Evolutionary conservation across 53 echinoderm and acorn worm genomes (phyloP).

Genomic region (Temnopleurus reevesii): DNA sequence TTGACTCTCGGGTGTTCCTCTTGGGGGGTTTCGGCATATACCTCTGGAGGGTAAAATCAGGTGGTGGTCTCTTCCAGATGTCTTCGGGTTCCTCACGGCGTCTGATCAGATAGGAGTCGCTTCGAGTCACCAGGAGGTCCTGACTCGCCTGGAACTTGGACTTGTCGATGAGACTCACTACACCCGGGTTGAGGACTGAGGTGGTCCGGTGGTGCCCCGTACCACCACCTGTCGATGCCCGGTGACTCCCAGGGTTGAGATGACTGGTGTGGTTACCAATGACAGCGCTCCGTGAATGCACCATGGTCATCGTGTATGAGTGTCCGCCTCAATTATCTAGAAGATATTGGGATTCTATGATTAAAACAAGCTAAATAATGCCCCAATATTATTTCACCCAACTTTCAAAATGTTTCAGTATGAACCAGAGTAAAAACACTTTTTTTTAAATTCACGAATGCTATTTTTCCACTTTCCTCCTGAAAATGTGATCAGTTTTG

Average conservation of each 20-base stretch:
- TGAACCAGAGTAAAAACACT: too few relatives aligned
- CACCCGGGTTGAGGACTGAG: neutral
- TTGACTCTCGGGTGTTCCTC: constrained; percentile 84
- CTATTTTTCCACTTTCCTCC: too few relatives aligned
- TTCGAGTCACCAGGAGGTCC: constrained; percentile 76
- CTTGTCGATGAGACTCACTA: constrained; percentile 22
- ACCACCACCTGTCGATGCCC: neutral
- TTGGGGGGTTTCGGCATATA: constrained; percentile 93
- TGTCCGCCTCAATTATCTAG: too few relatives aligned
- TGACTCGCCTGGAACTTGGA: constrained; percentile 69
- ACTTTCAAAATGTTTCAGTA: too few relatives aligned
- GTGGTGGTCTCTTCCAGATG: constrained; percentile 86
- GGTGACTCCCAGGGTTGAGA: neutral
- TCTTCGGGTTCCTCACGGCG: constrained; percentile 54
- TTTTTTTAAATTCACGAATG: too few relatives aligned
- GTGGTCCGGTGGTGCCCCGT: neutral
- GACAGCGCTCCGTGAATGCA: neutral
- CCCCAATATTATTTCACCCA: too few relatives aligned
- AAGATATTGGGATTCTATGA: too few relatives aligned
- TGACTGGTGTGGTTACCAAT: neutral
- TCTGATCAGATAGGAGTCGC: constrained; percentile 72
- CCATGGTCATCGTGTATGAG: constrained; percentile 25
- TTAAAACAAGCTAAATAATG: too few relatives aligned
- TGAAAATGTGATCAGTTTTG: too few relatives aligned
- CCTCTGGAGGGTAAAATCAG: constrained; percentile 90